Evolutionary conservation across 2,113 vertebrate genomes (phyloP).

Genomic region (Calypte anna): DNA sequence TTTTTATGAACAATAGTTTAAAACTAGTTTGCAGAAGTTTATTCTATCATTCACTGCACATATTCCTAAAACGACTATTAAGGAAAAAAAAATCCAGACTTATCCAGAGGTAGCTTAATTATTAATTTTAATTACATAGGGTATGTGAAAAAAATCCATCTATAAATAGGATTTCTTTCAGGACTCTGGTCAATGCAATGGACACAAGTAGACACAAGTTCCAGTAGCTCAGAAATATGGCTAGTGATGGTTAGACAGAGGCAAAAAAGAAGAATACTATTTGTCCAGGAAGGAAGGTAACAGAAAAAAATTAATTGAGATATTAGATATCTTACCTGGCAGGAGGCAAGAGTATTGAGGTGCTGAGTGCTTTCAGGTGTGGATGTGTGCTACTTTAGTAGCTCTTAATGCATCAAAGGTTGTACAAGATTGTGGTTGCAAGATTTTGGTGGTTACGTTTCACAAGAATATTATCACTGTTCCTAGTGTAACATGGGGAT

Average conservation of each 20-base stretch:
- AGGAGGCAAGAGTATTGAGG: not conserved
- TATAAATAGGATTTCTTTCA: not conserved
- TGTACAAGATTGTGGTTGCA: not conserved
- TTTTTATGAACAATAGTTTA: not conserved
- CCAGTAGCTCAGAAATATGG: not conserved
- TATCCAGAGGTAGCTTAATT: not conserved
- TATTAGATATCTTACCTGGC: not conserved
- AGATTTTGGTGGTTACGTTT: not conserved
- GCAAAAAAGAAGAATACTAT: not conserved
- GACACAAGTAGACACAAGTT: not conserved
- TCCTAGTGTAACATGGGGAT: not conserved
- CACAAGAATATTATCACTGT: not conserved
- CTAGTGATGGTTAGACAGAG: not conserved
- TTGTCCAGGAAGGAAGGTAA: not conserved
- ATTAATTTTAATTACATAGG: not conserved
- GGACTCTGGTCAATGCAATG: not conserved
- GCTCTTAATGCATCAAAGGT: fast-evolving
- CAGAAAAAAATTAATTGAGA: not conserved
- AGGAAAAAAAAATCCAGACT: not conserved
- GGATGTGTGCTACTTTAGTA: not conserved
- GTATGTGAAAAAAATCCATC: not conserved
- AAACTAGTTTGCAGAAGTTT: not conserved
- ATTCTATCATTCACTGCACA: not conserved
- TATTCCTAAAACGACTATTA: not conserved
- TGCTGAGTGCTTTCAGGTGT: not conserved